Percentiles rank a stretch among this genome's conserved stretches.
Conservation (phyloP, 2,797 vertebrate species). For the Oreochromis mossambicus region DNA sequence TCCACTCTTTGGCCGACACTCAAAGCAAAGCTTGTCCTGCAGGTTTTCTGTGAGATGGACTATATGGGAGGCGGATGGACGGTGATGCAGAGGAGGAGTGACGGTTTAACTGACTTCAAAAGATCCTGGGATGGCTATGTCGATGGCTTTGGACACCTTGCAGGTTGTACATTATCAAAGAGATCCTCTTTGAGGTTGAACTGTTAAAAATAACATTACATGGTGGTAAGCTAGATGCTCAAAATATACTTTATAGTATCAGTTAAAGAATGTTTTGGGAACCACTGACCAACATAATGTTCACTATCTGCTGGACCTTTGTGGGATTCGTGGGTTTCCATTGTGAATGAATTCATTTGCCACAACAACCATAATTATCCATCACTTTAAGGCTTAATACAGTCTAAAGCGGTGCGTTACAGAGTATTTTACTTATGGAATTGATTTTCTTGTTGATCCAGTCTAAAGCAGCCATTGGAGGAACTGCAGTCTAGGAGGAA, state of each 20-base stretch:
- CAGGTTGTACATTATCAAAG: conserved; percentile 69
- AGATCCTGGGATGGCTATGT: conserved; percentile 84
- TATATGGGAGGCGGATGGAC: conserved; percentile 93
- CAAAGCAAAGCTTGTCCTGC: conserved; percentile 11
- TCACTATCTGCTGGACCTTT: background rate
- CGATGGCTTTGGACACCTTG: conserved; percentile 88
- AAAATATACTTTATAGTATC: background rate
- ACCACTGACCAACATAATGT: background rate
- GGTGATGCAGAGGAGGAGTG: conserved; percentile 85
- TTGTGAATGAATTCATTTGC: background rate
- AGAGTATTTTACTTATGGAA: background rate
- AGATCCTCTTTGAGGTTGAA: background rate
- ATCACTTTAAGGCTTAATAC: background rate
- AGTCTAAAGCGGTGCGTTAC: background rate
- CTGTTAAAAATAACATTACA: background rate
- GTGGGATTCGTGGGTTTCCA: background rate
- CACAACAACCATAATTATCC: background rate
- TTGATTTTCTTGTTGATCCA: background rate
- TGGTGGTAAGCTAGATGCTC: background rate
- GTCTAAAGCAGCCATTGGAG: background rate
- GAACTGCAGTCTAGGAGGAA: background rate
- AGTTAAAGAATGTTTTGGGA: background rate
- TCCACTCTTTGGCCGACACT: background rate
- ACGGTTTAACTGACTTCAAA: conserved; percentile 84
- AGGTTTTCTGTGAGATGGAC: conserved; percentile 97